These are phyloP conservation scores for Notoglanidium macrostoma DNA, from an alignment of 2,797 vertebrate genomes.

Conservation along the genomic window DNA sequence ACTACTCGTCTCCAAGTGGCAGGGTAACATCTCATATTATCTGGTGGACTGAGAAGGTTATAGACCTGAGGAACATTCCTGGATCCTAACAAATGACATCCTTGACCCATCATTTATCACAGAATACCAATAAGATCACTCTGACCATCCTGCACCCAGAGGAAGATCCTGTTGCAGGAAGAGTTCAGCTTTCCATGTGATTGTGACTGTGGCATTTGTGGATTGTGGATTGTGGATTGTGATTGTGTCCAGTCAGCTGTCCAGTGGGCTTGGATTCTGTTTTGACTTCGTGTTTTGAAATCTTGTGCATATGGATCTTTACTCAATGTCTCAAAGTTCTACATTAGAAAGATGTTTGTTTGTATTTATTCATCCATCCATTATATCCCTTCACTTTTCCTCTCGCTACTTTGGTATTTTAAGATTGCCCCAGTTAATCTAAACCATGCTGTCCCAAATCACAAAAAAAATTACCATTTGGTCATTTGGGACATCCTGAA, in stretches of 20 bases:
- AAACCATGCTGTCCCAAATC: background rate
- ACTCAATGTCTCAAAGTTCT: background rate
- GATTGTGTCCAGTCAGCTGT: no score
- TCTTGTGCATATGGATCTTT: background rate
- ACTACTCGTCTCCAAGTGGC: background rate
- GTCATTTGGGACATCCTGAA: no score
- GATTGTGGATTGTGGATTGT: no score
- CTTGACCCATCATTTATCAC: background rate
- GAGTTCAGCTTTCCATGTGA: background rate
- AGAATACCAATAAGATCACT: background rate
- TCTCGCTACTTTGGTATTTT: background rate
- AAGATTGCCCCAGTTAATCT: background rate
- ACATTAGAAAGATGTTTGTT: background rate
- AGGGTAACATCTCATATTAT: background rate
- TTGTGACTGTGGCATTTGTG: no score
- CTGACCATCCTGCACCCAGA: background rate
- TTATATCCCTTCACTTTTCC: background rate
- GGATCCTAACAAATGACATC: background rate
- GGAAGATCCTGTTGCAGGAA: background rate
- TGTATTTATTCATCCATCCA: background rate
- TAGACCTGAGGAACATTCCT: background rate
- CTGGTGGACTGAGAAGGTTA: background rate
- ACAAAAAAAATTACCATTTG: no score
- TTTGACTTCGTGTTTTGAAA: background rate
- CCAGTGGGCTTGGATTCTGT: background rate